Evolutionary conservation across 23 tunicate genomes (phyloP).

Genomic region (Phallusia fumigata): DNA sequence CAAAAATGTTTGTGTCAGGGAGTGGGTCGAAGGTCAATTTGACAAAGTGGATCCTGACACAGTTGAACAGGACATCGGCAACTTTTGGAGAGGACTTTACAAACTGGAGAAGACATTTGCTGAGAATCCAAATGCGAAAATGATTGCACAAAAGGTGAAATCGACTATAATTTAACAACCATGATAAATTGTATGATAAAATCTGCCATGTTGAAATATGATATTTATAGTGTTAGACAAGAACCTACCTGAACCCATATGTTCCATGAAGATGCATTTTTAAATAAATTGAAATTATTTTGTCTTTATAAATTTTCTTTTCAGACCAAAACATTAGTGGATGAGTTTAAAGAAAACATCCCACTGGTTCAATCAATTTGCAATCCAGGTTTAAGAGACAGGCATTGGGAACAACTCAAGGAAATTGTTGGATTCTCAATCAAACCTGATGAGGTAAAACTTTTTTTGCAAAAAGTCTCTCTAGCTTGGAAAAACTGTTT

Average conservation of each 20-base stretch:
- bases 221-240: too few species aligned
- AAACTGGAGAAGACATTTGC: conserved; percentile 94
- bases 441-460: conserved; percentile 82
- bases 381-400: conserved; percentile 96
- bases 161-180: background rate
- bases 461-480: background rate
- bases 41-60: conserved; percentile 92
- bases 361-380: conserved; percentile 91
- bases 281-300: too few species aligned
- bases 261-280: too few species aligned
- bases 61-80: conserved; percentile 94
- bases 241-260: background rate
- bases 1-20: conserved; percentile 27
- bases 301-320: too few species aligned
- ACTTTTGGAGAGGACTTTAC: conserved; percentile 89
- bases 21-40: conserved; percentile 90
- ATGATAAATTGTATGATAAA: background rate
- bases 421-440: conserved; percentile 87
- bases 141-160: conserved; percentile 85
- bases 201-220: background rate
- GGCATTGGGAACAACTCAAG: conserved; percentile 87
- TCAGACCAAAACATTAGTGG: conserved; percentile 77
- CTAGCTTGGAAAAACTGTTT: background rate
- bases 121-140: conserved; percentile 89
- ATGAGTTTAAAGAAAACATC: conserved; percentile 92